Evolutionary conservation across 2,113 vertebrate genomes (phyloP), one percentile per base, ranked within the genome.

Genomic region (Mastomys natalensis): DNA sequence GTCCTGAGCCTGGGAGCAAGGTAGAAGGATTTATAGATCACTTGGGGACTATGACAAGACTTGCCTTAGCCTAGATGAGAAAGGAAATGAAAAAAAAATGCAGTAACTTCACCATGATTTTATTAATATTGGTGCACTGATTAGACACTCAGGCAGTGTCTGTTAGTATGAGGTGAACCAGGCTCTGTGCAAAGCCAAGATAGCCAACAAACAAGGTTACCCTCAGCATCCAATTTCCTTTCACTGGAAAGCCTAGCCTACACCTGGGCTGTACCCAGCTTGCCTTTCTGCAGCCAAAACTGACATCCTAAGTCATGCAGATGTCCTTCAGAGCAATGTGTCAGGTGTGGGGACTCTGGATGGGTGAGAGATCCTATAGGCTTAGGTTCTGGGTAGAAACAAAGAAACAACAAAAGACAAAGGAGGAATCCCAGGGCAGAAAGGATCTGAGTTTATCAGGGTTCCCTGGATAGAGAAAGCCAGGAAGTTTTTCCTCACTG

Each of bases 321-420:
- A 16, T 43, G 24, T 17, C 68, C 68, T 73, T 48, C 11, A 45
- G 45, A 80, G 34, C 78, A 89, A 92, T 73, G 60, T 21, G 24
- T 10, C 21, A 48, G 58, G 77, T 45, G 22, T 0, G 1, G 24
- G 62, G 81, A 43, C 24, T 10, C 31, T 66, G 34, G 26, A 19
- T 17, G 21, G 22, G 43, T n/a, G 31, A 66, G 26, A 31, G 48
- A 1, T 3, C n/a, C 81, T 31, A 0, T 0, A 53, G 68, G 26
- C 26, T 34, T 70, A 43, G 53, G n/a, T 34, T n/a, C 11, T 45
- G 40, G 11, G 22, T 15, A 31, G 29, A 11, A 15, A n/a, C 34
- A 19, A n/a, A 68, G 29, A 74, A n/a, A 29, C 17, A 22, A 29
- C 22, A 48, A 70, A 70, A 70, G 34, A 70, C 13, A 70, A 70